A percentile compares a stretch with the other conserved stretches of the same genome.
Evolutionary conservation across 37 sponge, comb jelly and placozoan genomes (phyloP).

Genomic region (Spongilla lacustris): DNA sequence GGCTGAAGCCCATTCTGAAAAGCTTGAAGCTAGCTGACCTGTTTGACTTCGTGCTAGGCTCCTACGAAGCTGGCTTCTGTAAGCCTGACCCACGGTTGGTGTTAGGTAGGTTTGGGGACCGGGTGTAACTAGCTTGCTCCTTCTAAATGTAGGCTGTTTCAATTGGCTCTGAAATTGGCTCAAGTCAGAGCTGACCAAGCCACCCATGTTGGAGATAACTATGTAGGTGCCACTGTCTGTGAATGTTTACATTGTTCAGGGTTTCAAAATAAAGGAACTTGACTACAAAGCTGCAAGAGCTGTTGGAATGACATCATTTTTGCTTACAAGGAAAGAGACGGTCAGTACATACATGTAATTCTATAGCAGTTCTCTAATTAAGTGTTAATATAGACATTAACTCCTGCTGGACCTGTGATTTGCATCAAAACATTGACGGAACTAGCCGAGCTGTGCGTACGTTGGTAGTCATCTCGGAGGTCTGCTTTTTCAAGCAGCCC

Average conservation of each 20-base stretch:
- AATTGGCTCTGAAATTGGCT: constrained; percentile 27
- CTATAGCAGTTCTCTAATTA: background rate
- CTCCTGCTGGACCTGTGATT: too few relatives aligned
- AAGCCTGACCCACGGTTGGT: constrained; percentile 49
- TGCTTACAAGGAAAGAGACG: constrained; percentile 17
- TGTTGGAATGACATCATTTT: constrained; percentile 36
- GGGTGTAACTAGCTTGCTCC: background rate
- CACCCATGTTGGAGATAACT: constrained; percentile 48
- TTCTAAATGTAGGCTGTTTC: constrained; percentile 36
- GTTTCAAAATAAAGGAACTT: constrained; percentile 10
- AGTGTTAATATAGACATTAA: background rate
- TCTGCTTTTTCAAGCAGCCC: constrained; percentile 19
- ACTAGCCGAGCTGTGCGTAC: background rate
- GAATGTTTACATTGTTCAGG: background rate
- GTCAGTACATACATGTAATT: background rate
- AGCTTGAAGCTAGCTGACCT: constrained; percentile 11
- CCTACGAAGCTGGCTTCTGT: constrained; percentile 25
- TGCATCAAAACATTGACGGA: background rate
- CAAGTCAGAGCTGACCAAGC: background rate
- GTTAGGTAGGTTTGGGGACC: too few relatives aligned
- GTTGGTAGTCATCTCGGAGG: background rate
- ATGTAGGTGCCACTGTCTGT: constrained; percentile 7
- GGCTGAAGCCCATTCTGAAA: constrained; percentile 31
- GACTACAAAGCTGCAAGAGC: constrained; percentile 44
- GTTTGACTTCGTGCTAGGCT: constrained; percentile 49